phyloP scores from a whole-genome alignment of 2,797 vertebrate genomes.

The Sardinella longiceps region DNA sequence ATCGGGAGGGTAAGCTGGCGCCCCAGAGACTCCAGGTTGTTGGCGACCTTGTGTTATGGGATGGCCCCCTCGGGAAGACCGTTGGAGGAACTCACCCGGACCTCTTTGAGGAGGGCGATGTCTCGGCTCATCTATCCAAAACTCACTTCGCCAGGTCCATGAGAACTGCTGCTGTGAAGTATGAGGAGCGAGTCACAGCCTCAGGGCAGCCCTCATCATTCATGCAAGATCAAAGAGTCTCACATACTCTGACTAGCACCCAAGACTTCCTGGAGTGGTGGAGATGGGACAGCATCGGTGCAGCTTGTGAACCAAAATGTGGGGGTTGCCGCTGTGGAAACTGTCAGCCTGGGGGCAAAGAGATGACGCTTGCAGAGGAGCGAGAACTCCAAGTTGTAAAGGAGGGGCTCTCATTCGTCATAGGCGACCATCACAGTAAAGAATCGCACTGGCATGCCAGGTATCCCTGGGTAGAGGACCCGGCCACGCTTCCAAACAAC shows the following conservation, averaged over 20 bases:
- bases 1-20: too few species aligned
- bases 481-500: background rate
- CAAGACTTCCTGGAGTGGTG: background rate
- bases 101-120: background rate
- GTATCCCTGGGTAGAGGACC: conserved; percentile 6
- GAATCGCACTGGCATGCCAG: background rate
- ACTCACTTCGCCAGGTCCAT: background rate
- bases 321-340: background rate
- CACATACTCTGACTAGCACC: background rate
- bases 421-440: background rate
- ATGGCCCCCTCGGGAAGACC: too few species aligned
- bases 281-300: background rate
- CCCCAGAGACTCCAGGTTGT: too few species aligned
- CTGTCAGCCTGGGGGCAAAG: too few species aligned
- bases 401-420: background rate
- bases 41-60: too few species aligned
- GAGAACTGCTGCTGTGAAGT: background rate
- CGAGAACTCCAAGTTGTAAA: background rate
- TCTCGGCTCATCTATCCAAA: too few species aligned
- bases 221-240: too few species aligned
- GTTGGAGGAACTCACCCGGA: background rate
- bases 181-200: background rate
- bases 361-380: conserved; percentile 19
- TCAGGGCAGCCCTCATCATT: too few species aligned
- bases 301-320: background rate